A percentile compares a stretch with the other conserved stretches of the same genome.
These are phyloP conservation scores for Seira ritae DNA, from an alignment of 2,888 invertebrate species.

Conservation along the genomic window DNA sequence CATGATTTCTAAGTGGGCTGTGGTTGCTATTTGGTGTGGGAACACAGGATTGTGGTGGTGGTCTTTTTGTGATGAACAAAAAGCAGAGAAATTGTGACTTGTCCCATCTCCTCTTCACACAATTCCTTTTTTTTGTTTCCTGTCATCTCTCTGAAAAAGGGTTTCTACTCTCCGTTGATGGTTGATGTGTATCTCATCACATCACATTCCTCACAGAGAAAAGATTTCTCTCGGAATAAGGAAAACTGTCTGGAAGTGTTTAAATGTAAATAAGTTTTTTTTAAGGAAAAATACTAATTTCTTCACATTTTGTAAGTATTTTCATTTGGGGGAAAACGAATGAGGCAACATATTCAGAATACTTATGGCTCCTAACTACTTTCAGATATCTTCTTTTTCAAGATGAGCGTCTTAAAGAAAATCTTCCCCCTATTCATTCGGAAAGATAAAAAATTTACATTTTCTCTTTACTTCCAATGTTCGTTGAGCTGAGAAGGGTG, in stretches of 20 bases:
- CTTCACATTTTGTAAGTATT: not conserved
- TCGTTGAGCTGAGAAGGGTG: not conserved
- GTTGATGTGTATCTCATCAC: constrained; percentile 3
- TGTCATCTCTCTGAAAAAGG: constrained; percentile 26
- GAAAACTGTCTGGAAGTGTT: not conserved
- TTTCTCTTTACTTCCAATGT: constrained; percentile 12
- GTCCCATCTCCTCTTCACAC: constrained; percentile 29
- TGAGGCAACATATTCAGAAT: constrained; percentile 45
- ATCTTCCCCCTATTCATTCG: not conserved
- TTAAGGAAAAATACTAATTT: constrained; percentile 13
- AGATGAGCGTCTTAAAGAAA: constrained; percentile 19
- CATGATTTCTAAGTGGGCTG: not conserved
- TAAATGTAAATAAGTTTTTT: constrained; percentile 17
- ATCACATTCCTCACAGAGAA: not conserved
- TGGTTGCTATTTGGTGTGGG: not conserved
- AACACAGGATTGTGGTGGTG: not conserved
- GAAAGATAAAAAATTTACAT: constrained; percentile 48
- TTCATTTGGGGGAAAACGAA: constrained; percentile 21
- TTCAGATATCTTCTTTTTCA: constrained; percentile 21
- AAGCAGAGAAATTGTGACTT: not conserved
- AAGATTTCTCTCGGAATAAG: not conserved
- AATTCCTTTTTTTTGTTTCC: constrained; percentile 18
- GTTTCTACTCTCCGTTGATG: not conserved
- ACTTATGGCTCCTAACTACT: constrained; percentile 53
- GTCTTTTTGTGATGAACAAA: not conserved